Percentiles rank a stretch among this genome's conserved stretches.
phyloP scores from a whole-genome alignment of 30 jellyfish, hydroid and myxozoan genomes.

The Cassiopea xamachana region DNA sequence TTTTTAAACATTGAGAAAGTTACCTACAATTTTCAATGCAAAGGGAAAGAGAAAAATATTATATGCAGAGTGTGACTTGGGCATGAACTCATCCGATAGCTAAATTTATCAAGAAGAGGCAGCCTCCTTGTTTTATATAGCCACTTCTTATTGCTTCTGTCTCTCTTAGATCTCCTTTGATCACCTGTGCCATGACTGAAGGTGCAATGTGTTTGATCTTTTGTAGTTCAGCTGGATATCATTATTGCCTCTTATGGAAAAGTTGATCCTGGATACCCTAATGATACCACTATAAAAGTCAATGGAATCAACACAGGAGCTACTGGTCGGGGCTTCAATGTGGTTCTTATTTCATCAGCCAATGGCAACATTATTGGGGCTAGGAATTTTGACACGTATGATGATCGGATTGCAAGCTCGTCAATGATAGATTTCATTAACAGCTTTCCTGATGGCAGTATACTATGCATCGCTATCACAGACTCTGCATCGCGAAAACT shows the following conservation, averaged over 20 bases:
- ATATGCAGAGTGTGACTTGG: too few relatives aligned
- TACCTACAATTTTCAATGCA: too few relatives aligned
- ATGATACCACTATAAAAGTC: neutral
- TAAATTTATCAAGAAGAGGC: too few relatives aligned
- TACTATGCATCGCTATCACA: neutral
- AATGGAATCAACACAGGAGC: neutral
- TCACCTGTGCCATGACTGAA: too few relatives aligned
- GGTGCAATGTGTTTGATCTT: too few relatives aligned
- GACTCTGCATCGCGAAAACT: neutral
- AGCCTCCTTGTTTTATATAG: too few relatives aligned
- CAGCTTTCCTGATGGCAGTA: neutral
- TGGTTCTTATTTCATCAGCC: conserved; percentile 2
- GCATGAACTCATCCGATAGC: too few relatives aligned
- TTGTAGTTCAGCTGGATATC: neutral
- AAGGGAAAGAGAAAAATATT: too few relatives aligned
- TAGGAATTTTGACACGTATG: neutral
- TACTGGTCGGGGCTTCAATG: neutral
- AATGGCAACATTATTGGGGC: neutral
- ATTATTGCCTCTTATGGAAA: neutral
- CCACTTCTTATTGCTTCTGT: too few relatives aligned
- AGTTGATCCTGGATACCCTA: neutral
- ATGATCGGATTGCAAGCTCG: neutral
- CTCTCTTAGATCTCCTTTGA: too few relatives aligned
- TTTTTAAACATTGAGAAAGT: too few relatives aligned
- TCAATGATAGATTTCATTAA: neutral